phyloP scores from a whole-genome alignment of 2,113 vertebrate genomes.

The Clupea harengus region DNA sequence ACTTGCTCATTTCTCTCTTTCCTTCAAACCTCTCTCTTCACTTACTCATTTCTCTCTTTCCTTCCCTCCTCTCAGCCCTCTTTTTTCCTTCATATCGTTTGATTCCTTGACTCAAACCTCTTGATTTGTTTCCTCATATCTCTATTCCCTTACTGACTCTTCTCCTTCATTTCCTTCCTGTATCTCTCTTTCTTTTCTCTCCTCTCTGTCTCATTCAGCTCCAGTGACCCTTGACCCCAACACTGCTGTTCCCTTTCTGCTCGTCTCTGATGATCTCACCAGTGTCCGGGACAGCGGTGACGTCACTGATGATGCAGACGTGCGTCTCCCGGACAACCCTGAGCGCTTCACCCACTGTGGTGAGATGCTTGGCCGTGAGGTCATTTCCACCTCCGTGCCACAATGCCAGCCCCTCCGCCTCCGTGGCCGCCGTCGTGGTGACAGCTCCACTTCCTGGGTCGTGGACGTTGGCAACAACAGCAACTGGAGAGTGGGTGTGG shows the following conservation, averaged over 20 bases:
- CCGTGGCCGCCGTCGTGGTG: too few relatives aligned
- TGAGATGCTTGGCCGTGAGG: not conserved
- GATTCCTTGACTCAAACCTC: too few relatives aligned
- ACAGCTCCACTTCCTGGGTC: not conserved
- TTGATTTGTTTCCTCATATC: too few relatives aligned
- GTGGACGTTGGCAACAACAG: slow-evolving; percentile 47
- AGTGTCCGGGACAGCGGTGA: not conserved
- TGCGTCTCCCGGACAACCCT: not conserved
- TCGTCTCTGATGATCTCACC: not conserved
- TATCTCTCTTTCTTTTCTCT: not conserved
- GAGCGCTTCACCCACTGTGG: not conserved
- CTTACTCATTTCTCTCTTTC: too few relatives aligned
- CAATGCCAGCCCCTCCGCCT: not conserved
- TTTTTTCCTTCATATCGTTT: too few relatives aligned
- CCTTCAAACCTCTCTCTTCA: too few relatives aligned
- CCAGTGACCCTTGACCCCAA: not conserved
- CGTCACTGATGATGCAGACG: not conserved
- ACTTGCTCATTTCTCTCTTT: too few relatives aligned
- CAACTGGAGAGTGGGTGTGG: slow-evolving; percentile 53
- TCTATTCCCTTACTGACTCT: not conserved
- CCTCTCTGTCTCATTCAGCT: not conserved
- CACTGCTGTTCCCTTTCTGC: not conserved
- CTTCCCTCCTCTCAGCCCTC: too few relatives aligned
- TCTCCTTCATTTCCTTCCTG: not conserved
- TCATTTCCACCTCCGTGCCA: not conserved